Evolutionary conservation across 2,797 vertebrate species (phyloP).

Genomic region (Falco peregrinus): DNA sequence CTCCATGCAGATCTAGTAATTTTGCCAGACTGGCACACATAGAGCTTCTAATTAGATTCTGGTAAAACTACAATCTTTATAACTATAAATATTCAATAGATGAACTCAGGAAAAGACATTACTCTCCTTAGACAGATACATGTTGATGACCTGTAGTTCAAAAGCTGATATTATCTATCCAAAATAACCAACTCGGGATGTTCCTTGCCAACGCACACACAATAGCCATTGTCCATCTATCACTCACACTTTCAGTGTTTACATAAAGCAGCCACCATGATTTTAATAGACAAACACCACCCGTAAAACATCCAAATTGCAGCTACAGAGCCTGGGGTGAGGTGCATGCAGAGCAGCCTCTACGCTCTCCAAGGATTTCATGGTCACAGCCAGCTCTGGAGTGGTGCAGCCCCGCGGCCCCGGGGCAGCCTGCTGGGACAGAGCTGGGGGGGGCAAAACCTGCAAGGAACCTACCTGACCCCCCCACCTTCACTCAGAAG

Average conservation of each 20-base stretch:
- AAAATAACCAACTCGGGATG: background rate
- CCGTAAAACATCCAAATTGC: background rate
- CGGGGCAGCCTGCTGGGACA: background rate
- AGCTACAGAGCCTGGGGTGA: too few species aligned
- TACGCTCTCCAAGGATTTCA: too few species aligned
- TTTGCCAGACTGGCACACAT: background rate
- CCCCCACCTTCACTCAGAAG: background rate
- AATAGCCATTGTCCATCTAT: accelerated
- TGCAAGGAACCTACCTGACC: accelerated
- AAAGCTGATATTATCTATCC: background rate
- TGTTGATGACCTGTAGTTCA: background rate
- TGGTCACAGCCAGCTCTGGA: accelerated
- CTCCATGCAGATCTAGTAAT: background rate
- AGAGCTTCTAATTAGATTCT: background rate
- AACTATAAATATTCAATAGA: background rate
- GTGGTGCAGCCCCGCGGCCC: accelerated
- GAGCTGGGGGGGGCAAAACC: accelerated
- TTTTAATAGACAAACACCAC: background rate
- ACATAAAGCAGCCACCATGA: background rate
- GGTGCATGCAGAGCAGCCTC: too few species aligned
- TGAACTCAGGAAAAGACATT: background rate
- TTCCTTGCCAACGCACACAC: background rate
- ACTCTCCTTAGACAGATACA: background rate
- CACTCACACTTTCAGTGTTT: background rate
- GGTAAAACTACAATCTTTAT: background rate